Conservation (phyloP, 2,113 vertebrate genomes). For the Zosterops borbonicus region DNA sequence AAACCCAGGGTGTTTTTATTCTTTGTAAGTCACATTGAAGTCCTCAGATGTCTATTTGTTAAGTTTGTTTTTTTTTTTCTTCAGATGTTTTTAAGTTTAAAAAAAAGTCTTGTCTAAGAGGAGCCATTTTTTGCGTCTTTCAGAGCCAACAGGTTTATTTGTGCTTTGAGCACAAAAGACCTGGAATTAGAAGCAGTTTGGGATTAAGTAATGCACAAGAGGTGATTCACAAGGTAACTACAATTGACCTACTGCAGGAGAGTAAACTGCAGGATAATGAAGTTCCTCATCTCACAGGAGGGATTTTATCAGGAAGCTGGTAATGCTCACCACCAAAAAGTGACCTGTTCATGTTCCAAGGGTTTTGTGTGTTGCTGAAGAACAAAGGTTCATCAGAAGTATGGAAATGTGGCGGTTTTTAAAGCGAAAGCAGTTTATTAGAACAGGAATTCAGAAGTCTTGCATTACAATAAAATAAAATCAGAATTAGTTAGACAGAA, state of each 20-base stretch:
- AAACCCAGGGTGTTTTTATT: not conserved
- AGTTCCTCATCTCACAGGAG: not conserved
- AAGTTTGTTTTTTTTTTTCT: not conserved
- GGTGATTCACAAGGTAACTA: not conserved
- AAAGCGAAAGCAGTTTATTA: not conserved
- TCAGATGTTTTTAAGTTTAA: not conserved
- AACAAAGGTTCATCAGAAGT: not conserved
- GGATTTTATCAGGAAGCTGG: not conserved
- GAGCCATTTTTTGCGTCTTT: not conserved
- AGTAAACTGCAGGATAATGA: not conserved
- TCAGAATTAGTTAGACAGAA: not conserved
- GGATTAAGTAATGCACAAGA: not conserved
- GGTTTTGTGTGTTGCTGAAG: not conserved
- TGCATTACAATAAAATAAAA: not conserved
- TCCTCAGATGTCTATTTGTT: not conserved
- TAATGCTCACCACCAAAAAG: not conserved
- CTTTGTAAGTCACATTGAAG: not conserved
- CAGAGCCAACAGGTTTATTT: not conserved
- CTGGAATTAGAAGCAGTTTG: not conserved
- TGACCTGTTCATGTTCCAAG: not conserved
- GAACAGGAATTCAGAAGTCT: not conserved
- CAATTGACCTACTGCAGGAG: not conserved
- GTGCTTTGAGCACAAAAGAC: not conserved
- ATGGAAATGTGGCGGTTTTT: rapidly evolving
- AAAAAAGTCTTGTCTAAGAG: not conserved